phyloP scores from a whole-genome alignment of 2,888 invertebrate genomes.

The Nineta flava region DNA sequence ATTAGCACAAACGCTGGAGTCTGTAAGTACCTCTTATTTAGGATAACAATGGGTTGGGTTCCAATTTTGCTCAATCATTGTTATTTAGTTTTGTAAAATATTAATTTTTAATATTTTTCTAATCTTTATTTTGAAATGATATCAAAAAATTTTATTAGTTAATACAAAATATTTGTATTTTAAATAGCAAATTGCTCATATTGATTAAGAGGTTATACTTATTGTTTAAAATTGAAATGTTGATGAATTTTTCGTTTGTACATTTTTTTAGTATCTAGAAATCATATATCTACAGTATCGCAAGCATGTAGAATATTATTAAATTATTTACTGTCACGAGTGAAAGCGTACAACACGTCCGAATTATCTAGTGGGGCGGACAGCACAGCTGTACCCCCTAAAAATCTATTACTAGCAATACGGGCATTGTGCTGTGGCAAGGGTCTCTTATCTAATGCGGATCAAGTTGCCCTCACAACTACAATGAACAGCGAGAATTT shows the following conservation, averaged over 20 bases:
- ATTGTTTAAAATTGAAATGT: background rate
- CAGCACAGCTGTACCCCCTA: slow-evolving; percentile 26
- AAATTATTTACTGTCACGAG: slow-evolving; percentile 39
- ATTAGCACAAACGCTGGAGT: slow-evolving; percentile 56
- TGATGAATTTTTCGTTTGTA: background rate
- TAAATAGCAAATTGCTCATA: background rate
- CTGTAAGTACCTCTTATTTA: slow-evolving; percentile 38
- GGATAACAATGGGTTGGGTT: slow-evolving; percentile 3
- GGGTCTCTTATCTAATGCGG: slow-evolving; percentile 54
- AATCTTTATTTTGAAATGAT: background rate
- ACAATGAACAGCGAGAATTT: slow-evolving; percentile 54
- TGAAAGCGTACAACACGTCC: slow-evolving; percentile 22
- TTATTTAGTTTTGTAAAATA: background rate
- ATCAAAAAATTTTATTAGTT: background rate
- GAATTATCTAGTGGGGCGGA: slow-evolving; percentile 18
- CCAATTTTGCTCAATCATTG: background rate
- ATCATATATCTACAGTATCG: slow-evolving; percentile 47
- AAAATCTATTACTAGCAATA: slow-evolving; percentile 46
- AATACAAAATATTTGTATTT: background rate
- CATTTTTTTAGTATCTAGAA: slow-evolving; percentile 42
- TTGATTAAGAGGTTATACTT: background rate
- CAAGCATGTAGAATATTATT: slow-evolving; percentile 53
- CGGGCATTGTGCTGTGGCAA: slow-evolving; percentile 55
- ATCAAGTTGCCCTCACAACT: slow-evolving; percentile 59
- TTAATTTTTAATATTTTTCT: background rate